These are phyloP conservation scores for Clepsis dumicolana DNA, from an alignment of 2,888 invertebrate species.

Conservation along the genomic window DNA sequence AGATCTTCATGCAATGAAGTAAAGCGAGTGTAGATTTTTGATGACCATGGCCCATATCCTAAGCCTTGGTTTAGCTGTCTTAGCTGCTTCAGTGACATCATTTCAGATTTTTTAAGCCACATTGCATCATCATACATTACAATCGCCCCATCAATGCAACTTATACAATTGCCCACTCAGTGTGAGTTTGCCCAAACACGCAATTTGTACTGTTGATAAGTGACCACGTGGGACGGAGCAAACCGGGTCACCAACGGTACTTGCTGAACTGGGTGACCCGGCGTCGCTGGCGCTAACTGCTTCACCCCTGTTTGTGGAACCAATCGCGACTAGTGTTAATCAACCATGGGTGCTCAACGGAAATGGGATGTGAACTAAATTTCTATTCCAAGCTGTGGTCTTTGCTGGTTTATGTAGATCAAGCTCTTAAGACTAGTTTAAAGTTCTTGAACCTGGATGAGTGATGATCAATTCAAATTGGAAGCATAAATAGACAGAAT, in stretches of 20 bases:
- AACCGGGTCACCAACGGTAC: constrained; percentile 61
- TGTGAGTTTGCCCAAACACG: background rate
- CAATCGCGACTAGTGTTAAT: constrained; percentile 53
- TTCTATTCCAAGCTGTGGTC: background rate
- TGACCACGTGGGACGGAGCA: constrained; percentile 35
- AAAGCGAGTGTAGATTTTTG: background rate
- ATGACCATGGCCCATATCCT: too few relatives aligned
- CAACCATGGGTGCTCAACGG: constrained; percentile 21
- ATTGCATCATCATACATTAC: background rate
- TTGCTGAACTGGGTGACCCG: constrained; percentile 73
- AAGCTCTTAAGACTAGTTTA: background rate
- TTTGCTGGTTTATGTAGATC: background rate
- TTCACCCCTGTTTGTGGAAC: constrained; percentile 61
- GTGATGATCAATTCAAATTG: background rate
- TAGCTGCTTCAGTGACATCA: too few relatives aligned
- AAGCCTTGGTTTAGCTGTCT: too few relatives aligned
- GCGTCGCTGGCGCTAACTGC: constrained; percentile 64
- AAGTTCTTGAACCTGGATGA: too few relatives aligned
- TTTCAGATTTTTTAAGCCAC: too few relatives aligned
- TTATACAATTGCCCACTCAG: background rate
- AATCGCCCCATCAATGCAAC: background rate
- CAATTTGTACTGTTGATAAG: background rate
- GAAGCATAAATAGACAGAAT: background rate
- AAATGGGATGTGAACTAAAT: background rate
- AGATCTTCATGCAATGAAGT: background rate